Conservation (phyloP, 2,888 invertebrate species). For the Yponomeuta plumbellus region DNA sequence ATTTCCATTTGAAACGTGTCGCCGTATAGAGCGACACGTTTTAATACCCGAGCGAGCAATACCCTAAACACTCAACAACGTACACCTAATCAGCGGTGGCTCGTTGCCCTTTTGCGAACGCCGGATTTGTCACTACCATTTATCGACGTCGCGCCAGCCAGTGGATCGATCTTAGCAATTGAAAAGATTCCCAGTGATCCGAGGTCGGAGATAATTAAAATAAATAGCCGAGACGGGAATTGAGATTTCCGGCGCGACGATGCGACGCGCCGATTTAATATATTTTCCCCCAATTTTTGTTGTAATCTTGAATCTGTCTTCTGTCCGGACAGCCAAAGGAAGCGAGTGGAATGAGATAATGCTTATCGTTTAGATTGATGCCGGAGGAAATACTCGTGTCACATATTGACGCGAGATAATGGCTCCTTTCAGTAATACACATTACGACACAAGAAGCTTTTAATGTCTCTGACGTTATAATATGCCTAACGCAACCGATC, state of each 20-base stretch:
- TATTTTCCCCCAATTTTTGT: slow-evolving; percentile 9
- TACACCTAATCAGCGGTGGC: not conserved
- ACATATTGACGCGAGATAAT: not conserved
- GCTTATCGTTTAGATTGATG: slow-evolving; percentile 9
- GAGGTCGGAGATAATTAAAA: slow-evolving; percentile 14
- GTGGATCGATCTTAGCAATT: not conserved
- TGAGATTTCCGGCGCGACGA: slow-evolving; percentile 2
- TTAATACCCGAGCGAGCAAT: too few relatives aligned
- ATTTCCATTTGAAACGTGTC: too few relatives aligned
- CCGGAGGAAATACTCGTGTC: slow-evolving; percentile 1
- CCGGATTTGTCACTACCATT: slow-evolving; percentile 1
- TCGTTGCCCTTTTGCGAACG: not conserved
- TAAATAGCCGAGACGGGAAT: slow-evolving; percentile 1
- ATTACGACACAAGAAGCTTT: not conserved
- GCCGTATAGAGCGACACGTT: too few relatives aligned
- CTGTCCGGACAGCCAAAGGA: not conserved
- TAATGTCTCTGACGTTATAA: not conserved
- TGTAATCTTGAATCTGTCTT: not conserved
- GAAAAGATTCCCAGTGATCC: slow-evolving; percentile 7
- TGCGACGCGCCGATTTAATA: slow-evolving; percentile 4
- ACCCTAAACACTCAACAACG: too few relatives aligned
- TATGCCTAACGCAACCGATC: not conserved
- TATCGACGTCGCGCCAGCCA: slow-evolving; percentile 10
- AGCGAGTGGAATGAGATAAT: slow-evolving; percentile 8
- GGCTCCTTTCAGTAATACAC: not conserved